Conservation (phyloP, 2,113 vertebrate genomes). For the Siniperca chuatsi region DNA sequence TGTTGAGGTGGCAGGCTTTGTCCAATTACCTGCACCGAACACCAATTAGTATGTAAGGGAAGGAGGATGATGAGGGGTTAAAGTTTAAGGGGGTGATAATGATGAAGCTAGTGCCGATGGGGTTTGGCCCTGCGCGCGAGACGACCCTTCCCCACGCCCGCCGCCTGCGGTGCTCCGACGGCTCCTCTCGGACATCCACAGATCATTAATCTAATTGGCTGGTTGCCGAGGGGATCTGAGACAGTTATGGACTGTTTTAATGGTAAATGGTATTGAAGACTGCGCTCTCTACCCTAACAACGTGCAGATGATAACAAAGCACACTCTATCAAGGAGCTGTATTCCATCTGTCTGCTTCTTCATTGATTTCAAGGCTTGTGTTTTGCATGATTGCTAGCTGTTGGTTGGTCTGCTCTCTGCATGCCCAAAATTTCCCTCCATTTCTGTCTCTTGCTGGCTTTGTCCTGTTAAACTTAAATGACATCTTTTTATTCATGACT, state of each 20-base stretch:
- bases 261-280: constrained; percentile 78
- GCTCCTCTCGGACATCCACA: constrained; percentile 77
- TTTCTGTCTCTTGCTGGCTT: constrained; percentile 63
- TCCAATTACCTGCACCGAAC: constrained; percentile 79
- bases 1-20: constrained; percentile 65
- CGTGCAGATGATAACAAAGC: constrained; percentile 64
- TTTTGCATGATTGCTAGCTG: constrained; percentile 78
- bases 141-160: constrained; percentile 51
- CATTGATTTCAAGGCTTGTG: constrained; percentile 66
- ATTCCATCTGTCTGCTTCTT: constrained; percentile 49
- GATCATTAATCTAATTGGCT: constrained; percentile 86
- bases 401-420: constrained; percentile 66
- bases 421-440: constrained; percentile 63
- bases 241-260: constrained; percentile 80
- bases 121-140: constrained; percentile 60
- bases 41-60: constrained; percentile 81
- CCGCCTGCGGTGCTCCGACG: constrained; percentile 51
- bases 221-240: constrained; percentile 76
- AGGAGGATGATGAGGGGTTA: constrained; percentile 80
- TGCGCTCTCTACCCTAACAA: constrained; percentile 64
- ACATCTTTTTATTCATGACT: constrained; percentile 82
- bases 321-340: constrained; percentile 59
- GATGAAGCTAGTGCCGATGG: constrained; percentile 79
- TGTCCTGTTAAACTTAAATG: constrained; percentile 81
- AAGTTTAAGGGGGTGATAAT: constrained; percentile 85